These are phyloP conservation scores for Arctocebus calabarensis DNA, from an alignment of 2,797 vertebrate species.

Conservation along the genomic window DNA sequence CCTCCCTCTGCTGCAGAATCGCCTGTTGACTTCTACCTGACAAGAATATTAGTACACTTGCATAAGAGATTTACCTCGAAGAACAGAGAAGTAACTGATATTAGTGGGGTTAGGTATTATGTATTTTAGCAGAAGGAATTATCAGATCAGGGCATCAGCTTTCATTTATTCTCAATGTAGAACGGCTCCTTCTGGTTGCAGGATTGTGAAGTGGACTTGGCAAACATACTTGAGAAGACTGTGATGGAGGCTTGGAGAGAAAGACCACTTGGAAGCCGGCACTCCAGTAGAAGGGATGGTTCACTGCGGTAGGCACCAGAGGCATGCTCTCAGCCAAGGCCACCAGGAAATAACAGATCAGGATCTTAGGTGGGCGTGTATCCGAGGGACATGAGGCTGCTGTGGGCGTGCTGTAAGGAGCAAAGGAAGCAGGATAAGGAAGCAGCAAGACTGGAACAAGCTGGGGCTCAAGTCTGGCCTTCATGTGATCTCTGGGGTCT, in stretches of 20 bases:
- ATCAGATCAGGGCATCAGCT: background rate
- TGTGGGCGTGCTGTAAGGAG: background rate
- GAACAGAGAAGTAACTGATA: background rate
- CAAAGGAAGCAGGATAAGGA: background rate
- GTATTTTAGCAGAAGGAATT: background rate
- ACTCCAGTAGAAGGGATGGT: background rate
- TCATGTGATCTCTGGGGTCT: background rate
- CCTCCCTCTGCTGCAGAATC: background rate
- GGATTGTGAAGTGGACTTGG: background rate
- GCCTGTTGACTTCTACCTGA: background rate
- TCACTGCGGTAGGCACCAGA: background rate
- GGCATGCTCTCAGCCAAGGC: background rate
- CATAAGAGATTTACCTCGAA: background rate
- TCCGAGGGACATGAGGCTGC: accelerated
- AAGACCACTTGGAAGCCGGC: background rate
- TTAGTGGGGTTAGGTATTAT: background rate
- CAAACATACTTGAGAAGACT: background rate
- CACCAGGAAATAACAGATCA: background rate
- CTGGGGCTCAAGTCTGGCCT: background rate
- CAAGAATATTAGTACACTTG: too few relatives aligned
- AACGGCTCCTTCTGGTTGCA: background rate
- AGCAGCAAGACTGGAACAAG: background rate
- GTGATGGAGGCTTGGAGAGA: background rate
- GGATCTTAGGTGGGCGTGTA: background rate
- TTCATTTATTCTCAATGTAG: background rate